Evolutionary conservation across 2,888 invertebrate genomes (phyloP), one percentile per base, ranked within the genome.

Genomic region (Cremastobaeus sp.): DNA sequence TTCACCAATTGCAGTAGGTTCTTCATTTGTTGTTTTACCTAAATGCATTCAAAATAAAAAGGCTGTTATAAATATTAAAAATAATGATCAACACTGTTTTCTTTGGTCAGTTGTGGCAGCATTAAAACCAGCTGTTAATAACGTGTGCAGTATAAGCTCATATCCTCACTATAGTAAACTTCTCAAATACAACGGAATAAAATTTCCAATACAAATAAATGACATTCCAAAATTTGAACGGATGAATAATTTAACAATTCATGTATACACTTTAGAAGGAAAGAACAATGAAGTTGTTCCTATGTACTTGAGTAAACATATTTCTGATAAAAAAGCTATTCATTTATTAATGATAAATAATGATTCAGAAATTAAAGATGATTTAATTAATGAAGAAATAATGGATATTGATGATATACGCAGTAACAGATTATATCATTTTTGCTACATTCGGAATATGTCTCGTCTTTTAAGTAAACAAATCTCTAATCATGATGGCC

Each of bases 1-100:
- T n/a, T n/a, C n/a, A n/a, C n/a, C n/a, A n/a, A n/a, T n/a, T 25
- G n/a, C n/a, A n/a, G n/a, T n/a, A n/a, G n/a, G n/a, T n/a, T 68
- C 68, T 3, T 76, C 75, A 3, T 80, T 34, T 47, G 21, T 50
- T 0, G 43, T 62, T 3, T 52, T 79, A 48, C 77, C 77, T 2
- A n/a, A 66, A n/a, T 43, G 43, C 12, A 77, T 78, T 15, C 39
- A 59, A 52, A 57, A 60, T n/a, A 77, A 75, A 35, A 76, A 76
- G 45, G 64, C 54, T 11, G 54, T 64, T 0, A 39, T 79, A 0
- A 81, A 80, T 45, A 70, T 81, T 3, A 69, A 73, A 54, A 81
- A 77, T 50, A 59, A 69, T 3, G 77, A 78, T 37, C 1, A 66
- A 5, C 72, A 45, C 17, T 81, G 76, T 55, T 79, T 78, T 64